Base-by-base conservation (phyloP, 2,888 invertebrate species). In the Aphodius granarius region DNA sequence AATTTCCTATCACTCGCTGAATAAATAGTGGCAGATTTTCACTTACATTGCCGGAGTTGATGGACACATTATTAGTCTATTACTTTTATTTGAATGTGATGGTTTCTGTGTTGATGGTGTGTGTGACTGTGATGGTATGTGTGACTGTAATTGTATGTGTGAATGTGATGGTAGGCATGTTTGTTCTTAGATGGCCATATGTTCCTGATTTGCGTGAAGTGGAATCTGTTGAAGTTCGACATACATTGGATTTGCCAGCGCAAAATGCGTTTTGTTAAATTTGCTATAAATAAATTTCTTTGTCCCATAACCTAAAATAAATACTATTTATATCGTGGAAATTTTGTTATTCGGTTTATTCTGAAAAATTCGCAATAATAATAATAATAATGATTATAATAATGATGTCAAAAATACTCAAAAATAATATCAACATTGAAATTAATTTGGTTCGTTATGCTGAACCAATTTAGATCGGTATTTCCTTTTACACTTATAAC, bases 401-500 rank as follows among this genome's bases (percentile, higher is more conserved):
- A n/a, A n/a, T n/a, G n/a, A n/a, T n/a, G n/a, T n/a, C n/a, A n/a
- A n/a, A n/a, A n/a, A n/a, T n/a, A n/a, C n/a, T n/a, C n/a, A n/a
- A n/a, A n/a, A n/a, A n/a, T n/a, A n/a, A n/a, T n/a, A n/a, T n/a
- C n/a, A n/a, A n/a, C n/a, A n/a, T n/a, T n/a, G n/a, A n/a, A n/a
- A n/a, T n/a, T n/a, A n/a, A n/a, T n/a, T 15, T 18, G 20, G 21
- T 68, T 19, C 22, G 64, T 22, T 72, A 19, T 17, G 63, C 20
- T 6, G n/a, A n/a, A n/a, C n/a, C n/a, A n/a, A n/a, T n/a, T n/a
- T n/a, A 16, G 19, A 16, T 65, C 21, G 63, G 72, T 21, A 72
- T 72, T 76, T 79, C 77, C 75, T 75, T 75, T 78, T 72, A 68
- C 74, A 74, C 77, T 78, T 72, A 43, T 6, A 13, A 43, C 0